Conservation (phyloP, 2,797 vertebrate species). For the Salmo trutta region DNA sequence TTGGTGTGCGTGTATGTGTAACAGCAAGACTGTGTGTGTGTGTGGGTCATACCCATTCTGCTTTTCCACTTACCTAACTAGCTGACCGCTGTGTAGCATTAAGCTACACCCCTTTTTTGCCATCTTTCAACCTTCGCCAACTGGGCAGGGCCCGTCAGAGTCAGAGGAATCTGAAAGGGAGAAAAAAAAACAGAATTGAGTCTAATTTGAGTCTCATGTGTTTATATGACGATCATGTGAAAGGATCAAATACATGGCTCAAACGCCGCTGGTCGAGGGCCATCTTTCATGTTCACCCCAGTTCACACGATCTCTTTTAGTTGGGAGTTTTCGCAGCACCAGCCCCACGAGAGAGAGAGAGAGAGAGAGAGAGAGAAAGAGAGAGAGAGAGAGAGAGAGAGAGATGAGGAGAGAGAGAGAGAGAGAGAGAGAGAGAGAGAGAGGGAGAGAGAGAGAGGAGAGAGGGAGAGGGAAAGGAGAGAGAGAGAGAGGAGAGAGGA, state of each 20-base stretch:
- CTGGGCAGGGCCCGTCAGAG: constrained; percentile 31
- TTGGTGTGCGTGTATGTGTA: background rate
- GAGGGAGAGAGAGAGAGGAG: too few relatives aligned
- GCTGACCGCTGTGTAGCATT: constrained; percentile 43
- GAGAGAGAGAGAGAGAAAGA: too few relatives aligned
- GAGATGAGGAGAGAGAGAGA: too few relatives aligned
- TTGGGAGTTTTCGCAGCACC: too few relatives aligned
- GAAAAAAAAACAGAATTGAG: background rate
- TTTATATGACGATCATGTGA: constrained; percentile 42
- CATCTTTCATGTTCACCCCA: constrained; percentile 29
- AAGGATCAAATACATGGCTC: constrained; percentile 25
- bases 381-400: too few relatives aligned
- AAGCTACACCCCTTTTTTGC: constrained; percentile 26
- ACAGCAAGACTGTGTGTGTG: too few relatives aligned
- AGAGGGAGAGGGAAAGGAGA: too few relatives aligned
- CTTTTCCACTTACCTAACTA: constrained; percentile 37
- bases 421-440: too few relatives aligned
- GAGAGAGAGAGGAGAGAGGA: too few relatives aligned
- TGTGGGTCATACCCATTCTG: constrained; percentile 24
- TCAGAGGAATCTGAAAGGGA: background rate
- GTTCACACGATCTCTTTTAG: constrained; percentile 28
- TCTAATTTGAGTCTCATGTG: constrained; percentile 47
- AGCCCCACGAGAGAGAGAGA: too few relatives aligned
- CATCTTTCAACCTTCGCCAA: constrained; percentile 50
- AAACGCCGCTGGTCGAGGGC: constrained; percentile 25